A percentile compares a stretch with the other conserved stretches of the same genome.
phyloP scores from a whole-genome alignment of 2,888 invertebrate genomes.

The Cephus sareptanus region DNA sequence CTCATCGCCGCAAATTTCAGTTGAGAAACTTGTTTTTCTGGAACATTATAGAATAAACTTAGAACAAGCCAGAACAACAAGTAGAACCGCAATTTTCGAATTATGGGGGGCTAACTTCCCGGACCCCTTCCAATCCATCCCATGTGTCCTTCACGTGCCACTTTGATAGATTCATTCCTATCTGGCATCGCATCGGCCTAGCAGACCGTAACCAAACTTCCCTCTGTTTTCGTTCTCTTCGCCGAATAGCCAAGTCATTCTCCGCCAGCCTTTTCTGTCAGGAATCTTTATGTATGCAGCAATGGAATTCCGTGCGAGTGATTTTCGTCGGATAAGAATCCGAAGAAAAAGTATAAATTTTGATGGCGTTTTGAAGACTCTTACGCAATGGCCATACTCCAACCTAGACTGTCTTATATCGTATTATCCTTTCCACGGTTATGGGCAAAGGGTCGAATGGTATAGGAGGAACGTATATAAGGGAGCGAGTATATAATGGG shows the following conservation, averaged over 20 bases:
- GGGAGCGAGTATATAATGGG: background rate
- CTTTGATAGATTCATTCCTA: constrained; percentile 29
- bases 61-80: no score
- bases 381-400: background rate
- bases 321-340: background rate
- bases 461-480: background rate
- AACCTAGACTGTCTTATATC: background rate
- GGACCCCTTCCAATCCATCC: constrained; percentile 21
- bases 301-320: background rate
- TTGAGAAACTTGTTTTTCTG: no score
- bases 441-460: background rate
- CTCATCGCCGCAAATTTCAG: no score
- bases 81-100: no score
- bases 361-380: background rate
- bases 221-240: background rate
- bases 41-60: no score
- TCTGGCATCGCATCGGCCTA: constrained; percentile 22
- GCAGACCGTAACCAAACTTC: background rate
- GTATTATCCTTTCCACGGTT: background rate
- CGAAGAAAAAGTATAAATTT: background rate
- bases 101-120: no score
- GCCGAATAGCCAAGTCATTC: background rate
- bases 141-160: constrained; percentile 19
- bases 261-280: background rate
- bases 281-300: background rate